Percentiles rank a stretch among this genome's conserved stretches.
phyloP scores from a whole-genome alignment of 2,888 invertebrate species.

The Augiades crinisus region DNA sequence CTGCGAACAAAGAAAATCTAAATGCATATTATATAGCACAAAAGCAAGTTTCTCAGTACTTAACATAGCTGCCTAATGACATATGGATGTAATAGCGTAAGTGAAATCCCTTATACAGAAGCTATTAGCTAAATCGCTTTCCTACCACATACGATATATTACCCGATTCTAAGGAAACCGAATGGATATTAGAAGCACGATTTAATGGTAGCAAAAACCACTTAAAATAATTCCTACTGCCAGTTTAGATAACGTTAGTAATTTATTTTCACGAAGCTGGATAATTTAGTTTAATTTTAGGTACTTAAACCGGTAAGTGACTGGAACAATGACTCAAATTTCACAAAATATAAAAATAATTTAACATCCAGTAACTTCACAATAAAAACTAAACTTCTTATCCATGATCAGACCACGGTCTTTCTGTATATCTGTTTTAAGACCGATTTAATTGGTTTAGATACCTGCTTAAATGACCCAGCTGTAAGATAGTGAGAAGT shows the following conservation, averaged over 20 bases:
- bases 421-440: too few species aligned
- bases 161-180: conserved; percentile 21
- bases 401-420: too few species aligned
- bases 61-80: conserved; percentile 12
- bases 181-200: conserved; percentile 14
- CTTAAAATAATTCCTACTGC: conserved; percentile 14
- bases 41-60: not conserved
- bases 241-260: not conserved
- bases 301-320: too few species aligned
- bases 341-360: too few species aligned
- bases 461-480: too few species aligned
- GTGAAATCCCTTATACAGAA: conserved; percentile 14
- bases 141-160: conserved; percentile 22
- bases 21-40: not conserved
- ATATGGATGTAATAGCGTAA: conserved; percentile 14
- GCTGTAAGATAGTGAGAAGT: too few species aligned
- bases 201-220: conserved; percentile 20
- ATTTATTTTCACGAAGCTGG: not conserved
- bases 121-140: conserved; percentile 20
- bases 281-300: too few species aligned
- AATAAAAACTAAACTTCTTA: too few species aligned
- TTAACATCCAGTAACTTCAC: too few species aligned
- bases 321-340: too few species aligned
- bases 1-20: not conserved
- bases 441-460: too few species aligned